phyloP scores from a whole-genome alignment of 2,113 vertebrate species.

The Burhinus bistriatus region DNA sequence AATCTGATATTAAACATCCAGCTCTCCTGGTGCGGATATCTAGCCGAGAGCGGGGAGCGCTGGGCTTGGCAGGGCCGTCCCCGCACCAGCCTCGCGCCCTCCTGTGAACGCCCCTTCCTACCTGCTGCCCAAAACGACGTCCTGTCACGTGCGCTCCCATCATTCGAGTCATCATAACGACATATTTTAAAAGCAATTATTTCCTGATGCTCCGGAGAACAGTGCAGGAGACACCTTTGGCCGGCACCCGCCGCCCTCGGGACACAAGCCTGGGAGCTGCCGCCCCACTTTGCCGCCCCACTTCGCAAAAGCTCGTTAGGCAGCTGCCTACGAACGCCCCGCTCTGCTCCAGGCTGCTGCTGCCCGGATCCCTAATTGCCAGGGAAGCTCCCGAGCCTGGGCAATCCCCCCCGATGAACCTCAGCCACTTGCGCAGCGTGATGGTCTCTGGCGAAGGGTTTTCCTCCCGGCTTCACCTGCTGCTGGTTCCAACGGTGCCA shows the following conservation, averaged over 20 bases:
- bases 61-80: neutral
- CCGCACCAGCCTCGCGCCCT: rapidly evolving
- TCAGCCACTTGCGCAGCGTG: too few species aligned
- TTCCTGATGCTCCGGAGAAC: neutral
- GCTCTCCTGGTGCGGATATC: neutral
- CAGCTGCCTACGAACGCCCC: neutral
- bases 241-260: rapidly evolving
- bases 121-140: neutral
- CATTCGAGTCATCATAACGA: neutral
- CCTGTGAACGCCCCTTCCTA: neutral
- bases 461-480: neutral
- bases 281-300: too few species aligned
- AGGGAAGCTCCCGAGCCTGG: neutral
- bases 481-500: rapidly evolving
- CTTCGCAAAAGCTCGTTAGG: neutral
- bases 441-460: rapidly evolving
- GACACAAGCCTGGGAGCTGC: neutral
- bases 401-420: too few species aligned
- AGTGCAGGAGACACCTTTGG: neutral
- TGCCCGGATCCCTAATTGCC: neutral
- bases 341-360: neutral
- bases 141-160: rapidly evolving
- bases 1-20: neutral
- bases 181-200: neutral
- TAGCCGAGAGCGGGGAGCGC: neutral